Base-by-base conservation (phyloP, 1,140 invertebrate species). In the Branchinecta lindahli region DNA sequence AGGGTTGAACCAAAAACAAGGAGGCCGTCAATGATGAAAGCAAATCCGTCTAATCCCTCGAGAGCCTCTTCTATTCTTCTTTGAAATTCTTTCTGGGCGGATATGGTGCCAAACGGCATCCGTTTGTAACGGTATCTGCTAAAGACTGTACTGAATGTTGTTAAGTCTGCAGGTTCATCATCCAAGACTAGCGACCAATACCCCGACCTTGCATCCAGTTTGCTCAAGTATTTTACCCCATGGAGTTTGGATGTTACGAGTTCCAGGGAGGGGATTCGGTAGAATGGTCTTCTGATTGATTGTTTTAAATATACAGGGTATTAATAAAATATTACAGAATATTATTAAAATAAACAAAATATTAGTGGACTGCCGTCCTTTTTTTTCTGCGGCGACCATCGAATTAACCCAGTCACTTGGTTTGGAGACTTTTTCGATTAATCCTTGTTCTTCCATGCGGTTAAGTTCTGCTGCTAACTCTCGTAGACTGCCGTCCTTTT, bases 151-250 rank as follows among this genome's bases (percentile, higher is more conserved):
- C n/a, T 52, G 47, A 52, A 52, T 9, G n/a, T 52, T 9, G 47
- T 52, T 52, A 52, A 52, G 47, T 52, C 47, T 52, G 47, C 47
- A 52, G 47, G n/a, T 52, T 52, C 47, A 52, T 52, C 47, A 52
- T 52, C 47, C 47, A 52, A 52, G 47, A 52, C 47, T 52, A 52
- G 47, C 47, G 47, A 52, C 47, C 47, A 52, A 52, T 52, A 52
- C 47, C 47, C 47, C n/a, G 47, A 52, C 47, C 47, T 9, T 52
- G 47, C 47, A 52, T 52, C 9, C 47, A 52, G n/a, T 52, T 52
- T 52, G 47, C 47, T 52, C 47, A 52, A n/a, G n/a, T 52, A 52
- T 52, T 52, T 52, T 52, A 52, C 47, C 47, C 47, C n/a, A 52
- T 52, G 47, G 47, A 52, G 47, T 52, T 52, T 52, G 47, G 47